Conservation (phyloP, 2,888 invertebrate genomes). For the Dendrolimus pini region DNA sequence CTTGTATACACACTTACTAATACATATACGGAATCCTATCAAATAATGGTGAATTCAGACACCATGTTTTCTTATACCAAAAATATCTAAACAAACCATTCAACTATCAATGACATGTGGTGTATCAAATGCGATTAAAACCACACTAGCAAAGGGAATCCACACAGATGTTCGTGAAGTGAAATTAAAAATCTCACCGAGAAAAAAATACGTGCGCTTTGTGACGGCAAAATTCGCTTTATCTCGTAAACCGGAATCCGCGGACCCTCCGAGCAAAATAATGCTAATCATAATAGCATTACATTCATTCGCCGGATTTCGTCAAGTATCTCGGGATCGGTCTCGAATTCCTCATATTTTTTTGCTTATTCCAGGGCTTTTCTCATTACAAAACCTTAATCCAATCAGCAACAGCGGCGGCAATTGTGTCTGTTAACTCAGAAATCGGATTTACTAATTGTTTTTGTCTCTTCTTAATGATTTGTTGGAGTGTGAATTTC, state of each 20-base stretch:
- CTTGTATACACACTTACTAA: too few relatives aligned
- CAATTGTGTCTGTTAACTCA: slow-evolving; percentile 12
- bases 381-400: slow-evolving; percentile 54
- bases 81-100: slow-evolving; percentile 67
- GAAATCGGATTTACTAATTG: slow-evolving; percentile 13
- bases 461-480: not conserved
- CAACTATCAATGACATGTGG: slow-evolving; percentile 62
- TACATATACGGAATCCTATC: not conserved
- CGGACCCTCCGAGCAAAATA: slow-evolving; percentile 62
- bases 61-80: slow-evolving; percentile 27
- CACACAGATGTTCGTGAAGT: slow-evolving; percentile 62
- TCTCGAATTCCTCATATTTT: slow-evolving; percentile 49
- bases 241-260: slow-evolving; percentile 70
- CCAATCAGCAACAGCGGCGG: slow-evolving; percentile 28
- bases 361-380: slow-evolving; percentile 45
- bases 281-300: slow-evolving; percentile 75
- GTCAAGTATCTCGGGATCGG: slow-evolving; percentile 61
- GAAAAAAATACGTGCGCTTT: slow-evolving; percentile 45
- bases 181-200: slow-evolving; percentile 51
- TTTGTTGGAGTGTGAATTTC: slow-evolving; percentile 1
- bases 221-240: slow-evolving; percentile 65
- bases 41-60: not conserved
- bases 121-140: slow-evolving; percentile 71
- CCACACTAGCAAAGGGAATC: slow-evolving; percentile 28
- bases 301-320: slow-evolving; percentile 69